Evolutionary conservation across 2,888 invertebrate genomes (phyloP), one percentile per base, ranked within the genome.

Genomic region (Papilio elwesi): DNA sequence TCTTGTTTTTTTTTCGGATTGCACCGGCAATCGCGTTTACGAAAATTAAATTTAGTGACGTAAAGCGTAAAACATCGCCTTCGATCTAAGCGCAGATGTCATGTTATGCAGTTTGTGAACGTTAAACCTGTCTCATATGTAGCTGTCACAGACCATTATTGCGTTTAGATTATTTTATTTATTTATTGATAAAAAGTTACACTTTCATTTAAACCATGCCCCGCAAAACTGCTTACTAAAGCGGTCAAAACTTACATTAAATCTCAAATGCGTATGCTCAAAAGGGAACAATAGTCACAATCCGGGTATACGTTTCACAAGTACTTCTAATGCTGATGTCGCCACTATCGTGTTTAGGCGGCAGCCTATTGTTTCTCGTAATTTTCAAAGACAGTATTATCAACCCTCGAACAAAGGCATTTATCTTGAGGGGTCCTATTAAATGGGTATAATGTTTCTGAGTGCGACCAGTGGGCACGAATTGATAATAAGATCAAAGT

Each of bases 401-500:
- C 84, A 85, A 81, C 82, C 82, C 80, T 81, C 74, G 81, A 83
- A 85, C 83, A 85, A 85, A 85, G 83, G 83, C 81, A 83, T 85
- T 85, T 87, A 85, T 85, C 84, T 83, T 74, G 75, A 78, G 75
- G 79, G 83, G 82, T 82, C 82, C 83, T 87, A 87, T 84, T 83
- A 87, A 89, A 87, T 83, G 83, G 84, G 82, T 84, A 86, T 85
- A 87, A 85, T 83, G 85, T 85, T 85, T 87, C 84, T 81, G 82
- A 86, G 83, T 83, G 85, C 83, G 87, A 90, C 90, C 83, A 84
- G 81, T 85, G 86, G 90, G 90, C 91, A 92, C 92, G 91, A 92
- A 89, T 90, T 90, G 91, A 91, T 92, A 93, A 92, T 92, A 91
- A 93, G 93, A 92, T 90, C 92, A 93, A 92, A 93, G 93, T 92